Base-by-base conservation (phyloP, 1,140 invertebrate species). In the Rhizoglyphus robini region DNA sequence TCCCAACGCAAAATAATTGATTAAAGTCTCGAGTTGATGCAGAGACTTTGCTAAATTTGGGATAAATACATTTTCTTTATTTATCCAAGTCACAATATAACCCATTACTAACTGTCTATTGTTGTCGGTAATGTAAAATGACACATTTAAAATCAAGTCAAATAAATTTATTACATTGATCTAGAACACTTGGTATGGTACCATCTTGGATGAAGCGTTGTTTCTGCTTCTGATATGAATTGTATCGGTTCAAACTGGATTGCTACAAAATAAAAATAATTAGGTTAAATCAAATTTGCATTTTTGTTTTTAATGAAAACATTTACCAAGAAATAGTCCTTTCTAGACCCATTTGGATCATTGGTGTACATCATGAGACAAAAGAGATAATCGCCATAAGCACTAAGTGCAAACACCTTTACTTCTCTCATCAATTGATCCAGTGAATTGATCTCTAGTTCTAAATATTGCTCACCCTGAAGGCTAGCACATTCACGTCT, bases 301-400 rank as follows among this genome's bases (percentile, higher is more conserved):
- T 15, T 15, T 15, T 46, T 15, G n/a, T n/a, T n/a, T n/a, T n/a
- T n/a, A n/a, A n/a, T 46, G 23, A 46, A 46, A 46, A 46, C 15
- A 46, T n/a, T n/a, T 46, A 46, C 41, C 41, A 46, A 46, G 23
- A 5, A 54, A 32, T 54, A 54, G 15, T 54, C 51, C 51, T 54
- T 54, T 32, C 23, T 54, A 11, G 23, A 25, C 31, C 51, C 51
- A 23, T 8, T 54, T 23, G 51, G 51, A 54, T 54, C 23, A 15
- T 27, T 25, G 51, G 23, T 54, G 20, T 54, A 54, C 51, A 54
- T 54, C 51, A 54, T 54, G 8, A 54, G 20, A 54, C 51, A 54
- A 23, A 54, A 54, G 51, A 54, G 23, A 32, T 54, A 54, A 23
- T 54, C 51, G 8, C 8, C 8, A 25, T 27, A 32, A 8, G 51